A percentile compares a stretch with the other conserved stretches of the same genome.
These are phyloP conservation scores for Zaprionus nigranus DNA, from an alignment of 1,140 invertebrate species.

Conservation along the genomic window DNA sequence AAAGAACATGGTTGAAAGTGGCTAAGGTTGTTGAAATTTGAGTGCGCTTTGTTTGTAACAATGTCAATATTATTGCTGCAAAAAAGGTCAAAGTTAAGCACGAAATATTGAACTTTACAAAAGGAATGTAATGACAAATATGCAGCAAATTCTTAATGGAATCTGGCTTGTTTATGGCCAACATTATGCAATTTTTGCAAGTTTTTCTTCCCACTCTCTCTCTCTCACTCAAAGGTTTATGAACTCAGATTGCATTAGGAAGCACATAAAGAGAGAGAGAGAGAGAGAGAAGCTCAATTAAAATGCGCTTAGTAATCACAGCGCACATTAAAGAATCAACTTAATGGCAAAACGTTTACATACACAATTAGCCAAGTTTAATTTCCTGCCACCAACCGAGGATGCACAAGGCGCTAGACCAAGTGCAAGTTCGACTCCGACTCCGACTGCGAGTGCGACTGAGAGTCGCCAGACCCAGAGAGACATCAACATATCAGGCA, in stretches of 20 bases:
- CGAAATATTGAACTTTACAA: not conserved
- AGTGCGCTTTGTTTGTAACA: slow-evolving; percentile 1
- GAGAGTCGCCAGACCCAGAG: not conserved
- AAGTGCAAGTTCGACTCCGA: not conserved
- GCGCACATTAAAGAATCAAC: slow-evolving; percentile 60
- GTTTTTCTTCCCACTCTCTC: not conserved
- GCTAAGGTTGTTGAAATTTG: slow-evolving; percentile 2
- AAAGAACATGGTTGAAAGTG: not conserved
- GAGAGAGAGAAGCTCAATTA: slow-evolving; percentile 27
- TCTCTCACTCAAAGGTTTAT: not conserved
- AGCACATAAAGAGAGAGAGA: not conserved
- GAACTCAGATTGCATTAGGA: slow-evolving; percentile 20
- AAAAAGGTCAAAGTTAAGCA: slow-evolving; percentile 8
- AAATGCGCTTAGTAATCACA: slow-evolving; percentile 56
- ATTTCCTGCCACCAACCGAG: slow-evolving; percentile 63
- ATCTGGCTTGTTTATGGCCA: not conserved
- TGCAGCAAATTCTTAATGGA: not conserved
- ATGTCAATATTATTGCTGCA: slow-evolving; percentile 7
- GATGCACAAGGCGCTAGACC: slow-evolving; percentile 2
- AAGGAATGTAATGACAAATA: not conserved
- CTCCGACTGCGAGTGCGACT: not conserved
- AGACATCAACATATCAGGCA: slow-evolving; percentile 19
- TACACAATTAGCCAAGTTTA: slow-evolving; percentile 71
- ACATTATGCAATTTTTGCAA: not conserved
- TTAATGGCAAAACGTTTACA: slow-evolving; percentile 74